A percentile compares a stretch with the other conserved stretches of the same genome.
These are phyloP conservation scores for Odontesthes bonariensis DNA, from an alignment of 2,113 vertebrate genomes.

Conservation along the genomic window DNA sequence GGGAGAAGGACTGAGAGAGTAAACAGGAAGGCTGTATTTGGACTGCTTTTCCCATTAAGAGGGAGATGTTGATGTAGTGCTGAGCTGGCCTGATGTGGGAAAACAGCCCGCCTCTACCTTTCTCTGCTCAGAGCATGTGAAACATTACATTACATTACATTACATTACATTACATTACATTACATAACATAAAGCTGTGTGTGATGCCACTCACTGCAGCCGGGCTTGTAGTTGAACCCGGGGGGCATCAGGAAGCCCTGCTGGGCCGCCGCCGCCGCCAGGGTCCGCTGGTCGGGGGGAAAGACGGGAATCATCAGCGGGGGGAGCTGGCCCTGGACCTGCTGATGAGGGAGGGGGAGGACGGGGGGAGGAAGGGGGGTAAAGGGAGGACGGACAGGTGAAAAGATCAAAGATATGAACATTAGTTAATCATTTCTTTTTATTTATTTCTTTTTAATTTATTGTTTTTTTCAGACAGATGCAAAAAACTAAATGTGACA, in stretches of 20 bases:
- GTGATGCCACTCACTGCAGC: conserved; percentile 90
- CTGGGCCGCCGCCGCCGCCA: conserved; percentile 95
- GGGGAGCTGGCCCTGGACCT: conserved; percentile 98
- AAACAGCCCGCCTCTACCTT: conserved; percentile 54
- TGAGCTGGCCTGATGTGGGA: conserved; percentile 66
- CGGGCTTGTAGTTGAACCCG: conserved; percentile 99
- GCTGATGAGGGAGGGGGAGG: conserved; percentile 81
- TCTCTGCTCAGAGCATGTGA: conserved; percentile 28
- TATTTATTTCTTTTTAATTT: neutral
- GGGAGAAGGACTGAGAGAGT: conserved; percentile 59
- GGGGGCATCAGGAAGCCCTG: conserved; percentile 98
- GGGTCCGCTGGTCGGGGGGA: conserved; percentile 96
- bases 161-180: too few relatives aligned
- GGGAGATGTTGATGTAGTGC: conserved; percentile 68
- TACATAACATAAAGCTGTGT: too few relatives aligned
- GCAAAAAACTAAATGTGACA: too few relatives aligned
- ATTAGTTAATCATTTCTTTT: neutral
- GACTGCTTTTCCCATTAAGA: conserved; percentile 74
- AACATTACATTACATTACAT: too few relatives aligned
- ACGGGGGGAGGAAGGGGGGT: conserved; percentile 20
- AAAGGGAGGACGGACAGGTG: neutral
- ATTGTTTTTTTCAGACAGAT: too few relatives aligned
- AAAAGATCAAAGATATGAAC: neutral
- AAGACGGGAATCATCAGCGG: conserved; percentile 99
- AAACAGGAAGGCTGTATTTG: conserved; percentile 79